Conservation (phyloP, 1,140 invertebrate species). For the Tenebrio molitor region DNA sequence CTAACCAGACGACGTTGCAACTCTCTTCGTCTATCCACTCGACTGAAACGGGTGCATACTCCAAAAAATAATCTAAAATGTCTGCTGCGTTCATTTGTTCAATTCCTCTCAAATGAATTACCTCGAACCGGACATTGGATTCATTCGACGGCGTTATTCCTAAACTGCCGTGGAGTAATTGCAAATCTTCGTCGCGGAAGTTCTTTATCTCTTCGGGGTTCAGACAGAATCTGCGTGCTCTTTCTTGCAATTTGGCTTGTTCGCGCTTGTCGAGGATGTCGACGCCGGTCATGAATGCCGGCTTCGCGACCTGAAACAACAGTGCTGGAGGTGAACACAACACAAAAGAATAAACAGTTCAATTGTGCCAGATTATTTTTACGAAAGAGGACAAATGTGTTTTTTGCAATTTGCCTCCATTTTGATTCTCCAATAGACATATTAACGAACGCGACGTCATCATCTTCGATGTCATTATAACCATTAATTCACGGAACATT, state of each 20-base stretch:
- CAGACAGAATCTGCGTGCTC: constrained; percentile 79
- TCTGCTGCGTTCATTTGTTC: constrained; percentile 83
- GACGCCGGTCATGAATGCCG: constrained; percentile 70
- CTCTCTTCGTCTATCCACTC: constrained; percentile 87
- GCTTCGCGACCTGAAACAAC: constrained; percentile 68
- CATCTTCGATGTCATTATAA: too few relatives aligned
- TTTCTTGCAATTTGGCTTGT: constrained; percentile 74
- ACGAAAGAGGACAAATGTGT: too few relatives aligned
- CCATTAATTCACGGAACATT: too few relatives aligned
- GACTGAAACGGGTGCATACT: constrained; percentile 79
- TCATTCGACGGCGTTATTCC: constrained; percentile 74
- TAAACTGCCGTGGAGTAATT: constrained; percentile 77
- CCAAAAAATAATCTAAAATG: constrained; percentile 83
- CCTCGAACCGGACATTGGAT: constrained; percentile 77
- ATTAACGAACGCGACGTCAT: too few relatives aligned
- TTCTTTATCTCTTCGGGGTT: constrained; percentile 70
- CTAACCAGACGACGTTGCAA: constrained; percentile 86
- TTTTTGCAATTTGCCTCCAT: too few relatives aligned
- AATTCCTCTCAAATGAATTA: constrained; percentile 81
- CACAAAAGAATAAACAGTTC: too few relatives aligned
- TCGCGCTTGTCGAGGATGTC: constrained; percentile 76
- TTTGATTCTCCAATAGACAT: too few relatives aligned
- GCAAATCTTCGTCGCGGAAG: constrained; percentile 71
- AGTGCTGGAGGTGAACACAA: too few relatives aligned
- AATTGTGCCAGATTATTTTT: too few relatives aligned